Conservation (phyloP, 2,113 vertebrate genomes). For the Peromyscus californicus region DNA sequence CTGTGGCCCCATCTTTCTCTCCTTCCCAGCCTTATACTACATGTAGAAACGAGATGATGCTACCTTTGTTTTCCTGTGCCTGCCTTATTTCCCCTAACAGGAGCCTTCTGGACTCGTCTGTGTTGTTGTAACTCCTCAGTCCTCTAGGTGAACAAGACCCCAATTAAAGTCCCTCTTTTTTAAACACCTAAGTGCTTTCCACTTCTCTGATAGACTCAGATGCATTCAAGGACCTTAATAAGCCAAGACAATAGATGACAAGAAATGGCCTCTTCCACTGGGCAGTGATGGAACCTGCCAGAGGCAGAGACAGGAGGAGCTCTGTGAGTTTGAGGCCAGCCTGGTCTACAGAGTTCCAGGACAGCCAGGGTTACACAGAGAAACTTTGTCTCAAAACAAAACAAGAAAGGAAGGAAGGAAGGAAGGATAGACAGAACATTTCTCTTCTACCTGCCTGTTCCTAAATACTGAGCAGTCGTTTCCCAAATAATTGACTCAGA, state of each 20-base stretch:
- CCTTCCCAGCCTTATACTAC: neutral
- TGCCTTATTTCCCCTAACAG: neutral
- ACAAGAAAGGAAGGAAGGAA: too few relatives aligned
- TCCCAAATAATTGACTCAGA: too few relatives aligned
- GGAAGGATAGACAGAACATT: too few relatives aligned
- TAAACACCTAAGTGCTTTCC: neutral
- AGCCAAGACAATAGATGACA: neutral
- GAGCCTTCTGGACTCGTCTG: neutral
- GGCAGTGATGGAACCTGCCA: rapidly evolving
- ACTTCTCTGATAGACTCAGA: neutral
- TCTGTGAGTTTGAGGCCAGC: neutral
- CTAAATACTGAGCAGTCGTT: too few relatives aligned
- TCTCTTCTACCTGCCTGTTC: too few relatives aligned
- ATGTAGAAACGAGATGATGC: too few relatives aligned
- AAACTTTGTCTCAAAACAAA: neutral
- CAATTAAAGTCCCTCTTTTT: neutral
- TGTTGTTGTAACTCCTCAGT: neutral
- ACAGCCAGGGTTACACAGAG: neutral
- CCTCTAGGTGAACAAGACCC: neutral
- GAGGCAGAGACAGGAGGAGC: neutral
- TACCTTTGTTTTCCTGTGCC: neutral
- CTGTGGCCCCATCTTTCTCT: neutral
- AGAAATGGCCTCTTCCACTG: neutral
- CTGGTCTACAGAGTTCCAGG: too few relatives aligned
- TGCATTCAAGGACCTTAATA: neutral